Base-by-base conservation (phyloP, 2,888 invertebrate genomes). In the Hirtodrosophila histrioides region DNA sequence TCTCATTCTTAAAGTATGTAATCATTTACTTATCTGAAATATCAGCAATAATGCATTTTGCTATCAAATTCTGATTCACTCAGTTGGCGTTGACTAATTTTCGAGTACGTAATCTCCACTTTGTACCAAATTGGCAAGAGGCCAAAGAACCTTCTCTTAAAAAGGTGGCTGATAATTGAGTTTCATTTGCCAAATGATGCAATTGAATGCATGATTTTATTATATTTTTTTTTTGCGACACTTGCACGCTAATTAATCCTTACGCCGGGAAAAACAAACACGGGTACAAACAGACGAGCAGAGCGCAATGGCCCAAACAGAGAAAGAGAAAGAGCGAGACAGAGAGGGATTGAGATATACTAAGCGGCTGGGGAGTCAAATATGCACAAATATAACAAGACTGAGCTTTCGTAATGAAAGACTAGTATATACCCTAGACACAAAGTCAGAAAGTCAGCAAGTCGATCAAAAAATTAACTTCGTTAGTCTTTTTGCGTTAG, bases 231-330 rank as follows among this genome's bases (percentile, higher is more conserved):
- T 54, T 57, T 56, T 57, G 75, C 83, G 82, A 86, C 88, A 89
- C 89, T 89, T 88, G 75, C 69, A 74, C 75, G 87, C 89, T 89
- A 89, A 89, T 89, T 89, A 89, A 89, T 89, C 88, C 88, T 86
- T 86, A 76, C 80, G 83, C 83, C 78, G 75, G 63, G 63, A 62
- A 87, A 79, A 61, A 68, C 82, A 85, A 87, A 85, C 68, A 82
- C 48, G 56, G 49, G 36, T 41, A 41, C 65, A 73, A 73, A 75
- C 75, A 70, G 41, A 24, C 55, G 31, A 12, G 43, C 50, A 60
- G 35, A 61, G 36, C 49, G 56, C 41, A 29, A 41, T 50, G 45
- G 65, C 31, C 35, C 41, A 56, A 56, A 36, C 46, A 29, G 40
- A 12, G 35, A 29, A 39, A 3, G 33, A 33, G 27, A 29, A 29